These are phyloP conservation scores for Zaprionus bogoriensis DNA, from an alignment of 2,888 invertebrate species.

Conservation along the genomic window DNA sequence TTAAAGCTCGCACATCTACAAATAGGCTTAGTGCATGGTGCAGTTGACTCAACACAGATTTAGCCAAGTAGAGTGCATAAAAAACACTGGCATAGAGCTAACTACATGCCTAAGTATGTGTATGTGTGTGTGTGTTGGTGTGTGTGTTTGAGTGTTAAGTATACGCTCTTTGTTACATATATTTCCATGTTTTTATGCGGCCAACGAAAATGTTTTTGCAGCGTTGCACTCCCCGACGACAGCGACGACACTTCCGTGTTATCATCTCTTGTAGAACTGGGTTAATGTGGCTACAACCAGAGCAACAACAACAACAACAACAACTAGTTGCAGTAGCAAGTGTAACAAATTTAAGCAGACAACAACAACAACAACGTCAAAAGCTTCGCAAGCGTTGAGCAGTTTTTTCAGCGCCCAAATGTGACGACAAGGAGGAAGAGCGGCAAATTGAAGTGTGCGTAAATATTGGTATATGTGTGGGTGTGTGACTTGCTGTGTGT, in stretches of 20 bases:
- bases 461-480: neutral
- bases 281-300: constrained; percentile 64
- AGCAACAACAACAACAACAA: constrained; percentile 1
- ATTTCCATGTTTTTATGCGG: constrained; percentile 65
- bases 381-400: constrained; percentile 3
- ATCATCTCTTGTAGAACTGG: constrained; percentile 58
- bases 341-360: constrained; percentile 8
- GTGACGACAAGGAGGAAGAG: constrained; percentile 7
- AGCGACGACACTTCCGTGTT: constrained; percentile 63
- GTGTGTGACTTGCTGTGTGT: neutral
- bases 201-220: constrained; percentile 56
- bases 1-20: neutral
- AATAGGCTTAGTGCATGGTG: neutral
- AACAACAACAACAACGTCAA: constrained; percentile 23
- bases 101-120: constrained; percentile 7
- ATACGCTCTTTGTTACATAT: constrained; percentile 43
- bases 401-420: constrained; percentile 23
- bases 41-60: constrained; percentile 5
- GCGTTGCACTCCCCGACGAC: constrained; percentile 38
- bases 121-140: constrained; percentile 16
- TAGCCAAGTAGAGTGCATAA: constrained; percentile 22
- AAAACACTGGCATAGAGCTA: constrained; percentile 33
- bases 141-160: constrained; percentile 18
- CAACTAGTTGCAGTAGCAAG: constrained; percentile 13
- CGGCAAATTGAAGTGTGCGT: neutral